Evolutionary conservation across 2,888 invertebrate species (phyloP).

Genomic region (Agonopterix heracliana): DNA sequence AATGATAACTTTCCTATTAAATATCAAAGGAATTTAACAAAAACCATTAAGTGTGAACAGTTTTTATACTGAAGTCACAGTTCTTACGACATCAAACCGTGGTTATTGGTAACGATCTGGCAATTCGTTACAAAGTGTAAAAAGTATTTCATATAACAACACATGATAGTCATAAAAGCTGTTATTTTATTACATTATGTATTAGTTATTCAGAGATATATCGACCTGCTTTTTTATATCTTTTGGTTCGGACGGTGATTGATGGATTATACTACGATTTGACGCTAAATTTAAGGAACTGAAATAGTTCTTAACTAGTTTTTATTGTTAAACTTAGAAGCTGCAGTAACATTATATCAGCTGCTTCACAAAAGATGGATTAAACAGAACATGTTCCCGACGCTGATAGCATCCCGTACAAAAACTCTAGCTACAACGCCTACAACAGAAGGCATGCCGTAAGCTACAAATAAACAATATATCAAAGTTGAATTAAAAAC

Average conservation of each 20-base stretch:
- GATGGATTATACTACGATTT: not conserved
- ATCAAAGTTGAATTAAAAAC: slow-evolving; percentile 15
- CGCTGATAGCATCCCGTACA: no score
- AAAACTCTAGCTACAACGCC: no score
- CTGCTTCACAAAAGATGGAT: no score
- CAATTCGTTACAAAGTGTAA: slow-evolving; percentile 59
- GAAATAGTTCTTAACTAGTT: no score
- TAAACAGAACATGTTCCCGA: no score
- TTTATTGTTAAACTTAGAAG: no score
- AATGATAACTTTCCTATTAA: no score
- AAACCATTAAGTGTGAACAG: slow-evolving; percentile 26
- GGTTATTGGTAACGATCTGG: slow-evolving; percentile 51
- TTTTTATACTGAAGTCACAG: slow-evolving; percentile 29
- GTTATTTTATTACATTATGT: slow-evolving; percentile 29
- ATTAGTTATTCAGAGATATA: slow-evolving; percentile 2
- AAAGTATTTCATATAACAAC: slow-evolving; percentile 62
- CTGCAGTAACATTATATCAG: no score
- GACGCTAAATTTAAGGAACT: not conserved
- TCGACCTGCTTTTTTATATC: not conserved
- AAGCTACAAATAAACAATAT: not conserved
- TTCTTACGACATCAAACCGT: slow-evolving; percentile 53
- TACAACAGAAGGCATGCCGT: no score
- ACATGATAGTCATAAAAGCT: slow-evolving; percentile 28
- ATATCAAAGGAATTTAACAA: slow-evolving; percentile 3
- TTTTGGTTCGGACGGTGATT: not conserved